Conservation (phyloP, 53 echinoderm and acorn worm genomes). For the Paelopatides confundens region DNA sequence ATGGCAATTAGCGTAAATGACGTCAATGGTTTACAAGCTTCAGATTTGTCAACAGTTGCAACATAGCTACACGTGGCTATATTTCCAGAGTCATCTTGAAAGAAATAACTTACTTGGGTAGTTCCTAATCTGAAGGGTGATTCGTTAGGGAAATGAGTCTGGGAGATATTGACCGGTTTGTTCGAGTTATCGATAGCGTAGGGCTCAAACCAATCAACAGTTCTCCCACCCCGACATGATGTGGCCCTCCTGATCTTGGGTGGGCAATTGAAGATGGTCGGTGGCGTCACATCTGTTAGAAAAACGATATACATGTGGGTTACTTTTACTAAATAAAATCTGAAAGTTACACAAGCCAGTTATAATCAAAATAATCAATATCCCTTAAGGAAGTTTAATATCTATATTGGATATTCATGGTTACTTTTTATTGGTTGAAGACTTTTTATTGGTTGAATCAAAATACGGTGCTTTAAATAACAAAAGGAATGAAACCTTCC, state of each 20-base stretch:
- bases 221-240: not conserved
- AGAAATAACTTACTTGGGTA: not conserved
- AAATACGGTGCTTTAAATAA: no score
- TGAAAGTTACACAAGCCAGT: no score
- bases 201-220: not conserved
- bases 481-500: no score
- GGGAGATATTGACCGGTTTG: not conserved
- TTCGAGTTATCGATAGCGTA: not conserved
- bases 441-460: no score
- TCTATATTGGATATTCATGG: no score
- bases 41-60: not conserved
- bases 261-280: not conserved
- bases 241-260: not conserved
- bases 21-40: no score
- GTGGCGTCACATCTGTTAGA: not conserved
- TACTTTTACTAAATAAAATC: no score
- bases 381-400: no score
- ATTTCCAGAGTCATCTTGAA: not conserved
- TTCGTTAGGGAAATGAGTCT: not conserved
- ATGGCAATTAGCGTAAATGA: no score
- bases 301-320: no score
- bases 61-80: not conserved
- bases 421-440: no score
- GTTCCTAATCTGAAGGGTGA: not conserved
- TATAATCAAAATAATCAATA: no score